Evolutionary conservation across 2,113 vertebrate genomes (phyloP).

Genomic region (Probosciger aterrimus): DNA sequence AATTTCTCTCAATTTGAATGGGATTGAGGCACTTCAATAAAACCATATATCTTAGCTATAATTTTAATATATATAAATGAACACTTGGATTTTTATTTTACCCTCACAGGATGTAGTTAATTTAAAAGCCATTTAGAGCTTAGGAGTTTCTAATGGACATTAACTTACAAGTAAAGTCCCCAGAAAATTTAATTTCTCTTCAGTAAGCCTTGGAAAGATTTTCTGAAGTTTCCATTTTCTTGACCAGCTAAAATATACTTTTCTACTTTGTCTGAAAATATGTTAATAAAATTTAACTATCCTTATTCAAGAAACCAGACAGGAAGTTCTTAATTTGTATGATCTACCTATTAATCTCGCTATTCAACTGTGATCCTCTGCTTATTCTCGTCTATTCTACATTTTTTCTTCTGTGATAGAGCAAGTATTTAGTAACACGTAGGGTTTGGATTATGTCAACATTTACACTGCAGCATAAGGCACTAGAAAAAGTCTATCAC

Average conservation of each 20-base stretch:
- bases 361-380: not conserved
- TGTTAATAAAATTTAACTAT: not conserved
- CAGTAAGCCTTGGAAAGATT: not conserved
- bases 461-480: not conserved
- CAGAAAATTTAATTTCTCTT: not conserved
- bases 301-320: not conserved
- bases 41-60: not conserved
- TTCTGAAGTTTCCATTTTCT: not conserved
- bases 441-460: not conserved
- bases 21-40: not conserved
- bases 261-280: not conserved
- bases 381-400: not conserved
- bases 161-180: not conserved
- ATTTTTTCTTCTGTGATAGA: not conserved
- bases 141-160: not conserved
- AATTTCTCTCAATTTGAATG: not conserved
- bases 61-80: not conserved
- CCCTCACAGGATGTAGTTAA: not conserved
- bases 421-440: not conserved
- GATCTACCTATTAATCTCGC: not conserved
- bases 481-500: not conserved
- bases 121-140: not conserved
- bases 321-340: not conserved
- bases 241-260: not conserved
- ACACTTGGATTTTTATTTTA: not conserved